These are phyloP conservation scores for Benitochromis conjunctus DNA, from an alignment of 2,113 vertebrate genomes.

Conservation along the genomic window DNA sequence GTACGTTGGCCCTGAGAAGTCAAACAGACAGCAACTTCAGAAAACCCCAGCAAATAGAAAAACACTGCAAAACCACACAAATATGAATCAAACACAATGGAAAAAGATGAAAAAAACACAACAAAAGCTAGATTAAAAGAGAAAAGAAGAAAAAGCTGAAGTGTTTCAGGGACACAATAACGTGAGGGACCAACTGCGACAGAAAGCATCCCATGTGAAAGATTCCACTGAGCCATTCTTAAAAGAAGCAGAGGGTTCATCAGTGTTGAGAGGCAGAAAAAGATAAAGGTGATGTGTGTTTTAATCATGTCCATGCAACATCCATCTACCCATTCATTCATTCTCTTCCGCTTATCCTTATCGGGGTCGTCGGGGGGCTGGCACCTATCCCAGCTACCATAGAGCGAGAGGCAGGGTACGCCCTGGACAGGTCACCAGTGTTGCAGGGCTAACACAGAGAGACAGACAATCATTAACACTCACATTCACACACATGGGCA, in stretches of 20 bases:
- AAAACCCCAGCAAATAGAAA: too few relatives aligned
- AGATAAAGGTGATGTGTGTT: neutral
- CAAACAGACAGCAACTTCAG: too few relatives aligned
- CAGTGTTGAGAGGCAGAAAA: neutral
- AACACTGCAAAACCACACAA: too few relatives aligned
- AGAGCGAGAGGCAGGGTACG: neutral
- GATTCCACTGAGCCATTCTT: neutral
- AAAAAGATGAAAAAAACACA: too few relatives aligned
- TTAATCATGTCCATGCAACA: neutral
- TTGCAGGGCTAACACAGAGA: too few relatives aligned
- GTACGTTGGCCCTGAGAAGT: too few relatives aligned
- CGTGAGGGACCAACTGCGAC: neutral
- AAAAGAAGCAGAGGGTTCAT: neutral
- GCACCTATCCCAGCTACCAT: neutral
- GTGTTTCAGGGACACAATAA: too few relatives aligned
- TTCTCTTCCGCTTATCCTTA: neutral
- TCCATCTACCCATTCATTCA: neutral
- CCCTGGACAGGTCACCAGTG: neutral
- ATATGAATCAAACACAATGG: too few relatives aligned
- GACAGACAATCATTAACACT: neutral
- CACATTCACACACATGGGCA: neutral
- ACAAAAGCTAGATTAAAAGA: too few relatives aligned
- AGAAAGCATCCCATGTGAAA: neutral
- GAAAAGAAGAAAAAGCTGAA: too few relatives aligned
- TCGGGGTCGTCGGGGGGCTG: neutral